These are phyloP conservation scores for Drosophila maculinotata DNA, from an alignment of 2,888 invertebrate genomes.

Conservation along the genomic window DNA sequence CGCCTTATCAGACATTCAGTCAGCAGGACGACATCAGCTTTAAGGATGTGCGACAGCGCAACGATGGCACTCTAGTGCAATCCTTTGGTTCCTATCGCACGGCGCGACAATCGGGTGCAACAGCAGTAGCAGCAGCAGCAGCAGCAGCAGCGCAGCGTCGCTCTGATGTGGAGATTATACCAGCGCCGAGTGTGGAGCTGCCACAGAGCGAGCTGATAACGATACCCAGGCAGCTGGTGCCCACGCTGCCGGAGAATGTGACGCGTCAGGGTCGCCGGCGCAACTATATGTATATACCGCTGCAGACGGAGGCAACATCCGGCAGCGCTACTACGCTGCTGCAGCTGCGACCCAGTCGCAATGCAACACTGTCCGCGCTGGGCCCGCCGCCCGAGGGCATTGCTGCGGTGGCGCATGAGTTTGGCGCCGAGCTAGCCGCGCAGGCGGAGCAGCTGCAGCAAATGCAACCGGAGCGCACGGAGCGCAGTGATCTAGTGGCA, in stretches of 20 bases:
- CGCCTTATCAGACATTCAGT: slow-evolving; percentile 83
- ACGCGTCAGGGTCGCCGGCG: slow-evolving; percentile 72
- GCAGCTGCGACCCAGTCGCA: slow-evolving; percentile 75
- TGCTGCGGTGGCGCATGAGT: slow-evolving; percentile 72
- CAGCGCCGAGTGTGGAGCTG: slow-evolving; percentile 76
- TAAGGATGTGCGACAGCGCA: slow-evolving; percentile 78
- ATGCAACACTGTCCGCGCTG: slow-evolving; percentile 74
- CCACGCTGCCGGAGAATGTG: slow-evolving; percentile 71
- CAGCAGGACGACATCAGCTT: slow-evolving; percentile 83
- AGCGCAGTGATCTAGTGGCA: slow-evolving; percentile 73
- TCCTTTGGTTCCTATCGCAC: slow-evolving; percentile 83
- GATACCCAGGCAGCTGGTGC: slow-evolving; percentile 81
- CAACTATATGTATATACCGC: slow-evolving; percentile 84
- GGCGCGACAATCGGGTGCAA: slow-evolving; percentile 48
- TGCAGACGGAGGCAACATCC: slow-evolving; percentile 62
- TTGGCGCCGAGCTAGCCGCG: slow-evolving; percentile 67
- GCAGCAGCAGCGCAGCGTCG: slow-evolving; percentile 68
- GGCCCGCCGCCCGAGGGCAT: slow-evolving; percentile 80
- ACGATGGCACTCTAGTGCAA: slow-evolving; percentile 82
- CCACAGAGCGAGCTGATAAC: slow-evolving; percentile 76
- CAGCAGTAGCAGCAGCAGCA: slow-evolving; percentile 20
- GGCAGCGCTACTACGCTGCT: slow-evolving; percentile 50
- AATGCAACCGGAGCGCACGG: slow-evolving; percentile 70
- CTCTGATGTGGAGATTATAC: slow-evolving; percentile 77
- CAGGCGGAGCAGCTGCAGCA: slow-evolving; percentile 21